A percentile compares a stretch with the other conserved stretches of the same genome.
Conservation (phyloP, 2,888 invertebrate species). For the Fragum fragum region DNA sequence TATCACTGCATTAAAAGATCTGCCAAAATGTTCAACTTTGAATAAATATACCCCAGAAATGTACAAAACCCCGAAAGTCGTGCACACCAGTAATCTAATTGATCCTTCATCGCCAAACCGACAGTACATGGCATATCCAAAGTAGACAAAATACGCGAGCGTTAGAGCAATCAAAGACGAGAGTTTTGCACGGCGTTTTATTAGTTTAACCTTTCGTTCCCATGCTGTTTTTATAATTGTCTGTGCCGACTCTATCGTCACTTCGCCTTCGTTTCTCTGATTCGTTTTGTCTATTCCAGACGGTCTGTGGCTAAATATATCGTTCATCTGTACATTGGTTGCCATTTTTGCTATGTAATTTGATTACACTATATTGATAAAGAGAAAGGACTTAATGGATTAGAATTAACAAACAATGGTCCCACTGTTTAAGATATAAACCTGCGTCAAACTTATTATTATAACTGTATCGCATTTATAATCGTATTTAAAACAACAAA, state of each 20-base stretch:
- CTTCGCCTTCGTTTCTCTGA: not conserved
- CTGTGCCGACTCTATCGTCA: not conserved
- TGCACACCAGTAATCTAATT: constrained; percentile 38
- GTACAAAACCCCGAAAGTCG: constrained; percentile 30
- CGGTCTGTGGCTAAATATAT: not conserved
- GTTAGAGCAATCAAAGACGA: not conserved
- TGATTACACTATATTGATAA: too few species aligned
- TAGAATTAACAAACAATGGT: too few species aligned
- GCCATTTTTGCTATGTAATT: not conserved
- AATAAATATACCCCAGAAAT: not conserved
- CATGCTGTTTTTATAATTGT: not conserved
- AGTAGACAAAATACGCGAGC: constrained; percentile 30
- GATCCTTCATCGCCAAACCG: constrained; percentile 45
- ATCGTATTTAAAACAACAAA: too few species aligned
- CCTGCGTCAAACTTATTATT: too few species aligned
- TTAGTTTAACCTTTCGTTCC: not conserved
- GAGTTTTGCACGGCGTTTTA: not conserved
- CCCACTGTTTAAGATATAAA: too few species aligned
- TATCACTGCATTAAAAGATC: not conserved
- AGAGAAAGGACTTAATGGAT: too few species aligned
- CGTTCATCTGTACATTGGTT: not conserved
- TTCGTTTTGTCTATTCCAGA: not conserved
- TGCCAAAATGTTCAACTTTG: not conserved
- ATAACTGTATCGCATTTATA: not conserved
- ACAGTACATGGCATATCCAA: constrained; percentile 50